Percentiles rank a stretch among this genome's conserved stretches.
Evolutionary conservation across 2,888 invertebrate species (phyloP).

Genomic region (Caenorhabditis afra): DNA sequence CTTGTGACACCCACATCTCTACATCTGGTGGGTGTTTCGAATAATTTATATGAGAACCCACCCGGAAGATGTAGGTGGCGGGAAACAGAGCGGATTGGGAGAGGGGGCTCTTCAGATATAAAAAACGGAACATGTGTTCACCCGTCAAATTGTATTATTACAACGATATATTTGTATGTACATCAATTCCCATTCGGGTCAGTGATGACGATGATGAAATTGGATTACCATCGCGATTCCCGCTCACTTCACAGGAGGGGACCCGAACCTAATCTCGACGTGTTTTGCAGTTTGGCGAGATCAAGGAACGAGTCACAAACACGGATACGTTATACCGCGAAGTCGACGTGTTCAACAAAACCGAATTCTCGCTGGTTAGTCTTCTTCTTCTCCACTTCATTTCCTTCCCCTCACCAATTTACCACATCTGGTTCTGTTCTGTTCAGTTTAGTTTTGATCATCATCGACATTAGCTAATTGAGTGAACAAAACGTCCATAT

Average conservation of each 20-base stretch:
- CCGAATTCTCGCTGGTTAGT: slow-evolving; percentile 67
- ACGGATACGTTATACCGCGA: slow-evolving; percentile 57
- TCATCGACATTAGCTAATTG: slow-evolving; percentile 1
- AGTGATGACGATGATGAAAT: slow-evolving; percentile 16
- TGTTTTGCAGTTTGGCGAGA: slow-evolving; percentile 60
- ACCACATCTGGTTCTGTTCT: slow-evolving; percentile 11
- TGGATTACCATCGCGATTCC: neutral
- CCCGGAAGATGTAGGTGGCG: slow-evolving; percentile 6
- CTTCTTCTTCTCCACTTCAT: neutral
- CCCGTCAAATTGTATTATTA: slow-evolving; percentile 17
- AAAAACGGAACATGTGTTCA: slow-evolving; percentile 48
- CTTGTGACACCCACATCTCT: too few relatives aligned
- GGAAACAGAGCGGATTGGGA: neutral
- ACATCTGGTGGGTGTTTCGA: slow-evolving; percentile 26
- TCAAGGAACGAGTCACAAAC: slow-evolving; percentile 52
- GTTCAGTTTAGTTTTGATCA: slow-evolving; percentile 32
- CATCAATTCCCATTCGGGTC: slow-evolving; percentile 31
- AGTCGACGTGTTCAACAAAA: slow-evolving; percentile 63
- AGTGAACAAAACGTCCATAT: slow-evolving; percentile 13
- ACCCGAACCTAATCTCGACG: neutral
- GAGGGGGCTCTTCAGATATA: slow-evolving; percentile 4
- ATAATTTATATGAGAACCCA: slow-evolving; percentile 55
- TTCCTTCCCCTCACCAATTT: too few relatives aligned
- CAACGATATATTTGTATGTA: slow-evolving; percentile 3
- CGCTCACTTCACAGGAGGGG: too few relatives aligned